These are phyloP conservation scores for Intoshia linei DNA, from an alignment of 1,140 invertebrate species.

Conservation along the genomic window DNA sequence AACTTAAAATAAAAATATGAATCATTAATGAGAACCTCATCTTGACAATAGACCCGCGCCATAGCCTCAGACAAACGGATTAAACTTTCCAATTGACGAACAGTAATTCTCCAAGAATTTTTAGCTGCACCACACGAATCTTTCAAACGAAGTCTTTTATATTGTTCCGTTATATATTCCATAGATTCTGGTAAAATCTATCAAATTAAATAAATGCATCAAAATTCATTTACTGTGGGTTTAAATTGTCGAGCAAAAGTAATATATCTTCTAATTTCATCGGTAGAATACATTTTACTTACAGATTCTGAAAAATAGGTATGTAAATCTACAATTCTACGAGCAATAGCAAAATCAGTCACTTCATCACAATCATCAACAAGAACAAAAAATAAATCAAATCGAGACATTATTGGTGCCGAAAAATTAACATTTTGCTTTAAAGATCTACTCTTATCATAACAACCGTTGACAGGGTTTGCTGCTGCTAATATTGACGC, in stretches of 20 bases:
- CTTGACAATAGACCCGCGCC: conserved; percentile 67
- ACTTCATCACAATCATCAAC: conserved; percentile 69
- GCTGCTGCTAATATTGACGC: conserved; percentile 90
- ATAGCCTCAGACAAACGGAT: conserved; percentile 73
- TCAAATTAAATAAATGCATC: background rate
- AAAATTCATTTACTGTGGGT: conserved; percentile 36
- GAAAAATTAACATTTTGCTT: conserved; percentile 68
- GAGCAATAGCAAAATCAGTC: conserved; percentile 70
- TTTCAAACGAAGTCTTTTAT: conserved; percentile 45
- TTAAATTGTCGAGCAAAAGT: conserved; percentile 81
- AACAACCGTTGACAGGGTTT: conserved; percentile 72
- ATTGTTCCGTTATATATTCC: conserved; percentile 51
- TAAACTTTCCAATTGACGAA: conserved; percentile 90
- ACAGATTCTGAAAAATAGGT: conserved; percentile 38
- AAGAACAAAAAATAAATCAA: conserved; percentile 89
- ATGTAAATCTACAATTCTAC: conserved; percentile 72
- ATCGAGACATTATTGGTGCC: conserved; percentile 92
- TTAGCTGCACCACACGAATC: conserved; percentile 35
- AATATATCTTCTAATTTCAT: conserved; percentile 51
- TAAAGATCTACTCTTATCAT: conserved; percentile 64
- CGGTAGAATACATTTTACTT: conserved; percentile 24
- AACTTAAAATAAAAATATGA: background rate
- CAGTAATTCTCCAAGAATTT: conserved; percentile 62
- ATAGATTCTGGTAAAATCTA: conserved; percentile 25
- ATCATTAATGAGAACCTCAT: conserved; percentile 31